Evolutionary conservation across 1,140 invertebrate species (phyloP).

Genomic region (Heliconius hermathena): DNA sequence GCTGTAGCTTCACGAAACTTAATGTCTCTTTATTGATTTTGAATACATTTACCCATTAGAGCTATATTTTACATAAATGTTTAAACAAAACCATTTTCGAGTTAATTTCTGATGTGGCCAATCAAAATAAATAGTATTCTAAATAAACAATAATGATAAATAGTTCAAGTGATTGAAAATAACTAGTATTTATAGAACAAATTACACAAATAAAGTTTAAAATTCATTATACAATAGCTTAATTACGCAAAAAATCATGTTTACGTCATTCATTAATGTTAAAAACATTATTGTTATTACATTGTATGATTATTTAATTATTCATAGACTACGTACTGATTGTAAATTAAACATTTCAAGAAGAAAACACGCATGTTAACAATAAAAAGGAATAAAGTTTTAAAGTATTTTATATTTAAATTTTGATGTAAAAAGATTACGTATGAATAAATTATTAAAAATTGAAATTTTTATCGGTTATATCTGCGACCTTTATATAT

Average conservation of each 20-base stretch:
- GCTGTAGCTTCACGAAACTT: no score
- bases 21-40: no score
- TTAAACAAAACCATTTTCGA: no score
- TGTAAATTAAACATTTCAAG: constrained; percentile 1
- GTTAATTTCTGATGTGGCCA: no score
- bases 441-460: neutral
- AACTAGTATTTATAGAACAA: neutral
- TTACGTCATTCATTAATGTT: neutral
- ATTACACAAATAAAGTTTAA: neutral
- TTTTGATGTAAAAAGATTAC: neutral
- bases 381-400: neutral
- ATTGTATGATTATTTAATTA: neutral
- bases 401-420: neutral
- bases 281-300: neutral
- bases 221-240: neutral
- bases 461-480: neutral
- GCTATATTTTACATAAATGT: no score
- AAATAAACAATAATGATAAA: no score
- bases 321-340: neutral
- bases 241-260: neutral
- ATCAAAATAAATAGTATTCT: no score
- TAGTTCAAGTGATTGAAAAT: no score
- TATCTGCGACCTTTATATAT: neutral
- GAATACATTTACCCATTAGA: no score
- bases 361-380: neutral